Conservation (phyloP, 64 coral and sea anemone genomes). For the Stichodactyla helianthus region DNA sequence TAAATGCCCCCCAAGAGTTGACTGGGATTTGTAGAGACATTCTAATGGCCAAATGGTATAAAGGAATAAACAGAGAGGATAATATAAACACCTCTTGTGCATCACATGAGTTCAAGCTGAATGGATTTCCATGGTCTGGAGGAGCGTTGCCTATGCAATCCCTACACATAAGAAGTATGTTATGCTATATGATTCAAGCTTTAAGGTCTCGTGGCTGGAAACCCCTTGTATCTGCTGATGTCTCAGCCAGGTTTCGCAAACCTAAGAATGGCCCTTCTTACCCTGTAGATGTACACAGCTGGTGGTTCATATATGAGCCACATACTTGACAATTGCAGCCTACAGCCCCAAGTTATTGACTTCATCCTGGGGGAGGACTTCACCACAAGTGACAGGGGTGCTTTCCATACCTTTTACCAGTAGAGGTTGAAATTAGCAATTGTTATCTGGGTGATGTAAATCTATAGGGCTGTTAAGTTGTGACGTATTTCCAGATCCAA, state of each 20-base stretch:
- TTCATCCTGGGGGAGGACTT: neutral
- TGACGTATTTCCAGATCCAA: too few relatives aligned
- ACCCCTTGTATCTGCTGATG: constrained; percentile 46
- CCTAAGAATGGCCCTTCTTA: constrained; percentile 65
- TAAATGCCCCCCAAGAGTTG: constrained; percentile 73
- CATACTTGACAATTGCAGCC: neutral
- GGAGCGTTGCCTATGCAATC: constrained; percentile 39
- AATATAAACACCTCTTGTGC: neutral
- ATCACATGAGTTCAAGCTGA: constrained; percentile 50
- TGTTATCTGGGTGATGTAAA: too few relatives aligned
- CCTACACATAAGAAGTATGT: constrained; percentile 61
- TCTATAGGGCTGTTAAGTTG: too few relatives aligned
- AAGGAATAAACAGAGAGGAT: constrained; percentile 26
- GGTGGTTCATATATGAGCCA: constrained; percentile 76
- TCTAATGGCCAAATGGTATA: constrained; percentile 9
- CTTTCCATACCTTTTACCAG: too few relatives aligned
- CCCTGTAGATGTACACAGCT: constrained; percentile 83
- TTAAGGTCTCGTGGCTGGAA: constrained; percentile 56
- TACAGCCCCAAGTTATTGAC: neutral
- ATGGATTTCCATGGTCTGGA: constrained; percentile 70
- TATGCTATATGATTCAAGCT: constrained; percentile 65
- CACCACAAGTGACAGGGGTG: too few relatives aligned
- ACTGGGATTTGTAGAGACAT: constrained; percentile 37
- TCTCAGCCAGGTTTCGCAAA: constrained; percentile 82
- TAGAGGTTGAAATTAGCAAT: too few relatives aligned